Evolutionary conservation across 2,113 vertebrate species (phyloP).

Genomic region (Aegotheles bennettii): DNA sequence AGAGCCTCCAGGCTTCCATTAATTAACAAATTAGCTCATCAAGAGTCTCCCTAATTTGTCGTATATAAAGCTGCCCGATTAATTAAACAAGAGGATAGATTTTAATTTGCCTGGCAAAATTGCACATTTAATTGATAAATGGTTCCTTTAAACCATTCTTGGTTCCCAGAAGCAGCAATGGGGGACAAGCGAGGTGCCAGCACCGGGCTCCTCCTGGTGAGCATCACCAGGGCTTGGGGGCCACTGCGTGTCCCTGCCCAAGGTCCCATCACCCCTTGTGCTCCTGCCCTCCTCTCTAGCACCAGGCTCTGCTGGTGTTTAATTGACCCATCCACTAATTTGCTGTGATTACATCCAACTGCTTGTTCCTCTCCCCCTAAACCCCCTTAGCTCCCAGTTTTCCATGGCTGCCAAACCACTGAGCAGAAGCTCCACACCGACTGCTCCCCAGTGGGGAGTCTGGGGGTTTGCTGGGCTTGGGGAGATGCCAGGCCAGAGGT

Average conservation of each 20-base stretch:
- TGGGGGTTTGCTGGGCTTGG: rapidly evolving
- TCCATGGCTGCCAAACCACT: background rate
- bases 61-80: constrained; percentile 21
- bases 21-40: constrained; percentile 57
- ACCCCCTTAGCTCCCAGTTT: background rate
- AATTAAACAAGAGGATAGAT: background rate
- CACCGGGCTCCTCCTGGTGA: rapidly evolving
- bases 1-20: constrained; percentile 16
- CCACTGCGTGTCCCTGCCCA: background rate
- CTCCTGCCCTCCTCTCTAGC: background rate
- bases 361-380: background rate
- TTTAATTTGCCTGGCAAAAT: background rate
- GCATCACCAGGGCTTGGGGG: background rate
- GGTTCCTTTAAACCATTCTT: background rate
- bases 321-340: background rate
- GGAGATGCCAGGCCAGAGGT: background rate
- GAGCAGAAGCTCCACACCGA: background rate
- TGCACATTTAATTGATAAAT: background rate
- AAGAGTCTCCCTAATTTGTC: constrained; percentile 12
- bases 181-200: rapidly evolving
- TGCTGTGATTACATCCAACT: background rate
- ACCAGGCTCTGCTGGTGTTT: background rate
- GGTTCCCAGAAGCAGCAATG: background rate
- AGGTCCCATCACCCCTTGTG: background rate
- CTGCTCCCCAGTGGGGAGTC: no score